A percentile compares a stretch with the other conserved stretches of the same genome.
Evolutionary conservation across 2,888 invertebrate species (phyloP).

Genomic region (Trimorus sp.): DNA sequence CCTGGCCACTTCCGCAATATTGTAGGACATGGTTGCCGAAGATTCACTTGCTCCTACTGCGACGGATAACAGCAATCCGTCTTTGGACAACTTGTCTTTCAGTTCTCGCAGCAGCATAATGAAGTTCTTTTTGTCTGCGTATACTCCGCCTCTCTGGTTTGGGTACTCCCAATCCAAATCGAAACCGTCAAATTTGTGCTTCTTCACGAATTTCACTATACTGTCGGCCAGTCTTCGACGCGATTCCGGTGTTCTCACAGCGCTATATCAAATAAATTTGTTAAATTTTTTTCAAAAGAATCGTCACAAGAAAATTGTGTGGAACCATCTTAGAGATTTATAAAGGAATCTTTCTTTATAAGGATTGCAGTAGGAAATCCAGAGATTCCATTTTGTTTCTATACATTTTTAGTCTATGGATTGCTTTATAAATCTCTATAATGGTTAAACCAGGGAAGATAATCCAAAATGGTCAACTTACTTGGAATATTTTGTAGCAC

Average conservation of each 20-base stretch:
- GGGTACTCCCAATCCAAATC: slow-evolving; percentile 90
- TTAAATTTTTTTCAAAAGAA: neutral
- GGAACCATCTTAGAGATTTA: too few species aligned
- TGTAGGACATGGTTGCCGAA: slow-evolving; percentile 83
- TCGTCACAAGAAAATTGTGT: neutral
- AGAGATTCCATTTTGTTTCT: too few species aligned
- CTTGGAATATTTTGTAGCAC: slow-evolving; percentile 84
- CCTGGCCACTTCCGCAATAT: slow-evolving; percentile 84
- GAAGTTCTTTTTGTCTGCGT: slow-evolving; percentile 82
- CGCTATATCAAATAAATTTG: slow-evolving; percentile 14
- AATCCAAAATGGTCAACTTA: slow-evolving; percentile 71
- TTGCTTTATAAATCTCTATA: neutral
- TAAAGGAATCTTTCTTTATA: too few species aligned
- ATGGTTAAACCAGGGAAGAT: too few species aligned
- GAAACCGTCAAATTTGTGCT: slow-evolving; percentile 86
- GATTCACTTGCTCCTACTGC: slow-evolving; percentile 83
- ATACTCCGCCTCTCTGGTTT: slow-evolving; percentile 83
- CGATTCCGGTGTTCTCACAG: slow-evolving; percentile 56
- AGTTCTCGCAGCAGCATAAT: slow-evolving; percentile 83
- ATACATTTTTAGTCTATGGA: too few species aligned
- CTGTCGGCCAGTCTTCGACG: slow-evolving; percentile 84
- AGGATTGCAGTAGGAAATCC: neutral
- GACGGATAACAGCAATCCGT: slow-evolving; percentile 75
- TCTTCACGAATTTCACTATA: slow-evolving; percentile 83
- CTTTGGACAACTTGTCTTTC: slow-evolving; percentile 82